Base-by-base conservation (phyloP, 2,888 invertebrate genomes). In the Prostheceraeus crozeri region DNA sequence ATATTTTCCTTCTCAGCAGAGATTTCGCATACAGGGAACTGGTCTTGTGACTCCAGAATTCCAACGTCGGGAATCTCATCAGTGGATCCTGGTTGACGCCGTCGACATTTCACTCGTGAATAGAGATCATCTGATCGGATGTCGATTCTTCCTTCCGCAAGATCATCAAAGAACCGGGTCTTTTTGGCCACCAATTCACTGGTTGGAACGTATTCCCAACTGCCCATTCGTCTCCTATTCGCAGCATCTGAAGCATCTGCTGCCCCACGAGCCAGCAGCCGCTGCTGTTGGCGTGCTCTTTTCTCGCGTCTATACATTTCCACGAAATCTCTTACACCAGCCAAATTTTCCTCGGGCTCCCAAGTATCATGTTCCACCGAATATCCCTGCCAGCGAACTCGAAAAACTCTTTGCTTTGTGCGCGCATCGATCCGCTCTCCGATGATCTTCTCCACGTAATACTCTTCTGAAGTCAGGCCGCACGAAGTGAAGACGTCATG, bases 271-370 rank as follows among this genome's bases (percentile, higher is more conserved):
- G n/a, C n/a, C n/a, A n/a, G n/a, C n/a, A n/a, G n/a, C n/a, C n/a
- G n/a, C 33, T n/a, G 10, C 10, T 8, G 10, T 8, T 33, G 8
- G 8, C 33, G 8, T n/a, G 33, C 8, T n/a, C 33, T 8, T 11
- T 8, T 33, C 33, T 8, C 8, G 10, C 33, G 33, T 8, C 19
- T 21, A 53, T 59, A 74, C 31, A 68, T 67, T 27, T 66, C 62
- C n/a, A 74, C 57, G 25, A 73, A 55, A 14, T 68, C 65, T 3
- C 63, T 59, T 60, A 74, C 74, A 23, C 25, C 23, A 4, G 67
- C 62, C n/a, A 93, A 78, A 75, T 90, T 84, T 27, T 80, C 79
- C 35, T 82, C 75, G 0, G 88, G 87, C 70, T 91, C 91, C 90
- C 90, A 91, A 0, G 88, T 87, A 69, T 87, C 88, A 65, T 81